phyloP scores from a whole-genome alignment of 2,888 invertebrate genomes.

The Thymelicus acteon region DNA sequence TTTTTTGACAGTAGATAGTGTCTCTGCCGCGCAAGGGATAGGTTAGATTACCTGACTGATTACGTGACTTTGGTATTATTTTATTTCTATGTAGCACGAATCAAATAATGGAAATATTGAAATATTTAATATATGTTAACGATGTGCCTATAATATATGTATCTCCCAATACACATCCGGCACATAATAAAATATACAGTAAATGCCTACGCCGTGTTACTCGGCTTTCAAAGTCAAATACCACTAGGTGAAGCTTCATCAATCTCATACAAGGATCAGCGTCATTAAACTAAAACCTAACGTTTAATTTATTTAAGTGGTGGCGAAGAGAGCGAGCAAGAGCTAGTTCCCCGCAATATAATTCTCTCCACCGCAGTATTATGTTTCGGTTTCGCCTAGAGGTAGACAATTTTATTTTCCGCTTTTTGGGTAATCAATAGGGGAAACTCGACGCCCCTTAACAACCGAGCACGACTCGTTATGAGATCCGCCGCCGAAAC shows the following conservation, averaged over 20 bases:
- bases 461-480: conserved; percentile 57
- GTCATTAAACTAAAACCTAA: conserved; percentile 44
- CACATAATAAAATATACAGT: too few relatives aligned
- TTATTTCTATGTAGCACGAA: too few relatives aligned
- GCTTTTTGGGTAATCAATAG: conserved; percentile 84
- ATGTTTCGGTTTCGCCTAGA: conserved; percentile 61
- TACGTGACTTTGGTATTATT: too few relatives aligned
- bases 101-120: too few relatives aligned
- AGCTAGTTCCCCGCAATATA: conserved; percentile 46
- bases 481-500: conserved; percentile 54
- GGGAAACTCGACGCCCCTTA: conserved; percentile 76
- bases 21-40: too few relatives aligned
- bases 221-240: not conserved
- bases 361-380: conserved; percentile 58
- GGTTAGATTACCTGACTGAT: too few relatives aligned
- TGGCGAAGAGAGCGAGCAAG: conserved; percentile 42
- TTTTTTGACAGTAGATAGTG: too few relatives aligned
- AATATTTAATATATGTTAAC: too few relatives aligned
- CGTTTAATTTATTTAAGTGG: conserved; percentile 73
- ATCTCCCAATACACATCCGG: too few relatives aligned
- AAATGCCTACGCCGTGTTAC: not conserved
- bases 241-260: conserved; percentile 3
- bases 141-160: too few relatives aligned
- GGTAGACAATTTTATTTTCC: conserved; percentile 82
- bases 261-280: conserved; percentile 22